A percentile compares a stretch with the other conserved stretches of the same genome.
These are phyloP conservation scores for Acromyrmex charruanus DNA, from an alignment of 1,140 invertebrate species.

Conservation along the genomic window DNA sequence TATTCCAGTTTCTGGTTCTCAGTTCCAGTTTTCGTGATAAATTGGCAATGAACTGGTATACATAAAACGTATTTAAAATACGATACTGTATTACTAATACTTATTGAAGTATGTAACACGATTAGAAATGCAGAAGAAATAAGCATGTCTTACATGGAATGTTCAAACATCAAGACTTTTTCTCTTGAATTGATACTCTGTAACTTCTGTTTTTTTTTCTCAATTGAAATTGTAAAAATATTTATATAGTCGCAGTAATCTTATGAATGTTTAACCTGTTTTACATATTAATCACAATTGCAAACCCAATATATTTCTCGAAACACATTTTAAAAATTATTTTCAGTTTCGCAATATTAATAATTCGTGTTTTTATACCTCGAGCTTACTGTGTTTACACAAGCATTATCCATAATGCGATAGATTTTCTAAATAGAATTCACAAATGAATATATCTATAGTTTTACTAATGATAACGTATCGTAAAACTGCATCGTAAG, in stretches of 20 bases:
- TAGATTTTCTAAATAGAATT: conserved; percentile 52
- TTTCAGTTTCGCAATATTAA: background rate
- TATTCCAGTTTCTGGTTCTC: conserved; percentile 33
- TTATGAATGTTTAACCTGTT: conserved; percentile 16
- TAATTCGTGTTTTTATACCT: background rate
- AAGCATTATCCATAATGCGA: background rate
- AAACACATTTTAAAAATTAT: conserved; percentile 16
- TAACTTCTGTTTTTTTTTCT: conserved; percentile 13
- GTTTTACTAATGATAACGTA: conserved; percentile 30
- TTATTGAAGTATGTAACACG: conserved; percentile 3
- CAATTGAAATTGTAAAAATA: conserved; percentile 54
- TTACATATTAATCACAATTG: conserved; percentile 20
- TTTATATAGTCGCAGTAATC: conserved; percentile 41
- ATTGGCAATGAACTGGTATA: conserved; percentile 22
- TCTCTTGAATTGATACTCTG: background rate
- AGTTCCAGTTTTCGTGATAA: conserved; percentile 10
- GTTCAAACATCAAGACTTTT: conserved; percentile 1
- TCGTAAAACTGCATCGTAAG: background rate
- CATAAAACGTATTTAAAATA: conserved; percentile 20
- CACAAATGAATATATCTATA: conserved; percentile 40
- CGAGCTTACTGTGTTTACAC: background rate
- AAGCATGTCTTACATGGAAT: conserved; percentile 43
- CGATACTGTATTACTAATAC: conserved; percentile 14
- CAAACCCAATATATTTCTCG: conserved; percentile 16
- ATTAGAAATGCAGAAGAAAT: conserved; percentile 28